phyloP scores from a whole-genome alignment of 2,113 vertebrate genomes.

The Ptyas mucosa region DNA sequence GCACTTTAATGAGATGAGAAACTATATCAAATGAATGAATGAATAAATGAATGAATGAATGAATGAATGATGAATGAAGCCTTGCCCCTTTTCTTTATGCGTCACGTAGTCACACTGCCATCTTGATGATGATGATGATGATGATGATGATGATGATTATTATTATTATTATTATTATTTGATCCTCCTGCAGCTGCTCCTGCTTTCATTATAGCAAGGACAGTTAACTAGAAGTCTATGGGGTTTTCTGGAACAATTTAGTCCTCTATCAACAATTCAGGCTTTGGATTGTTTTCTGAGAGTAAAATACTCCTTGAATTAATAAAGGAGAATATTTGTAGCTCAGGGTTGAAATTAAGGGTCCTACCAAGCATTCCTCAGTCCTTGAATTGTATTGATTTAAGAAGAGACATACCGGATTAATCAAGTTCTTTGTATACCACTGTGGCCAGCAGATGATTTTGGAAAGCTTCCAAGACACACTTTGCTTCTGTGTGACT shows the following conservation, averaged over 20 bases:
- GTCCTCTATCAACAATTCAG: neutral
- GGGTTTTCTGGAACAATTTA: neutral
- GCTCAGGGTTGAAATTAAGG: neutral
- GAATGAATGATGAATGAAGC: neutral
- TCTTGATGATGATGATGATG: too few relatives aligned
- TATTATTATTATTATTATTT: neutral
- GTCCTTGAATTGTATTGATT: neutral
- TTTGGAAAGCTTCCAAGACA: neutral
- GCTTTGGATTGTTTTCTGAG: neutral
- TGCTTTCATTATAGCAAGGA: neutral
- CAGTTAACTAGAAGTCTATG: neutral
- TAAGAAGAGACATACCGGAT: neutral
- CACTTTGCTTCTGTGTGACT: neutral
- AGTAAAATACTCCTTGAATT: neutral
- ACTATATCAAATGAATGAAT: neutral
- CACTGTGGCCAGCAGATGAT: neutral
- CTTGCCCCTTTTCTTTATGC: neutral
- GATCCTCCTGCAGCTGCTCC: neutral
- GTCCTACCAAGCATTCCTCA: neutral
- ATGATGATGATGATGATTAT: too few relatives aligned
- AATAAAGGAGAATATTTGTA: neutral
- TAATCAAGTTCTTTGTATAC: neutral
- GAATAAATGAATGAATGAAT: neutral
- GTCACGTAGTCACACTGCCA: neutral
- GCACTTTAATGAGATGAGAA: neutral